Evolutionary conservation across 2,113 vertebrate genomes (phyloP).

Genomic region (Callipepla californica): DNA sequence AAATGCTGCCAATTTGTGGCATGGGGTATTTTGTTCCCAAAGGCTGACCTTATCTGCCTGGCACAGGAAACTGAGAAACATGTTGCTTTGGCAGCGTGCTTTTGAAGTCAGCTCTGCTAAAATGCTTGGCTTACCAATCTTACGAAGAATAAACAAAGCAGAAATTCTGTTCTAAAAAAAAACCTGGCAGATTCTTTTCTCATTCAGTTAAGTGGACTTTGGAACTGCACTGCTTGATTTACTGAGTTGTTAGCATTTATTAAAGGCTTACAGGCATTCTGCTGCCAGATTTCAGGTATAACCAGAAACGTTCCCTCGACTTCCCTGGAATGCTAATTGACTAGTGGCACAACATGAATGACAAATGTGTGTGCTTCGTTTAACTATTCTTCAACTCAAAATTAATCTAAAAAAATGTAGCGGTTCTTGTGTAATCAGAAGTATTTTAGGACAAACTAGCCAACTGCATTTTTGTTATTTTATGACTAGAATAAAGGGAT

Average conservation of each 20-base stretch:
- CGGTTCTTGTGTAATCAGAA: conserved; percentile 31
- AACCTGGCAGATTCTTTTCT: conserved; percentile 1
- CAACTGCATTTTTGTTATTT: conserved; percentile 55
- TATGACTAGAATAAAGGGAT: conserved; percentile 46
- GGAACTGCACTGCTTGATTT: conserved; percentile 12
- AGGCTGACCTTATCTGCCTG: conserved; percentile 52
- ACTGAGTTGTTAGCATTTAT: conserved; percentile 45
- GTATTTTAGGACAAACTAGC: conserved; percentile 67
- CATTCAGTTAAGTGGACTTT: conserved; percentile 28
- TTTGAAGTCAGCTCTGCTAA: conserved; percentile 9
- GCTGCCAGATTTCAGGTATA: conserved; percentile 72
- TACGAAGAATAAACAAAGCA: conserved; percentile 26
- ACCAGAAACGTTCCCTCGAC: conserved; percentile 43
- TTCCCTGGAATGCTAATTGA: conserved; percentile 49
- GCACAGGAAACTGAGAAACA: neutral
- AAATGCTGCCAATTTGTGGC: conserved; percentile 29
- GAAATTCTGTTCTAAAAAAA: conserved; percentile 3
- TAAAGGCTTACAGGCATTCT: conserved; percentile 55
- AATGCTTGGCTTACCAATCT: conserved; percentile 43
- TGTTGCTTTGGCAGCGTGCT: neutral
- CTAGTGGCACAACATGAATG: conserved; percentile 28
- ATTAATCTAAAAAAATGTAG: conserved; percentile 16
- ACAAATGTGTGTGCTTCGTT: conserved; percentile 37
- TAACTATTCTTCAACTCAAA: conserved; percentile 42
- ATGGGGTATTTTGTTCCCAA: neutral